Evolutionary conservation across 2,113 vertebrate genomes (phyloP).

Genomic region (Beaufortia kweichowensis): DNA sequence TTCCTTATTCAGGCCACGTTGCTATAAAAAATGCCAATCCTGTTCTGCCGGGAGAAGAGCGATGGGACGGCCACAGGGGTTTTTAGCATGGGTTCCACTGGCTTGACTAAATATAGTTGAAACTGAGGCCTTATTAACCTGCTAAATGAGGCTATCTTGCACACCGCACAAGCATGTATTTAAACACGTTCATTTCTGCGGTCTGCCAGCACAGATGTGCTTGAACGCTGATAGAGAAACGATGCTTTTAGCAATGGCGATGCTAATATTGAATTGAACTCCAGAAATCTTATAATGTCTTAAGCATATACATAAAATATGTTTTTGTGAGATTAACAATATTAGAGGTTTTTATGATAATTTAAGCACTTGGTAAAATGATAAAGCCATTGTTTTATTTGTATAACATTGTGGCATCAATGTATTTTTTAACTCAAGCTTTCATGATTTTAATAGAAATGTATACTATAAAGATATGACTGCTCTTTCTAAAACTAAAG

Average conservation of each 20-base stretch:
- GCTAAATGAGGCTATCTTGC: slow-evolving; percentile 70
- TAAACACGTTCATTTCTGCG: neutral
- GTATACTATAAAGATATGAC: no score
- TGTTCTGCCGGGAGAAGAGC: slow-evolving; percentile 62
- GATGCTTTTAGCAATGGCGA: neutral
- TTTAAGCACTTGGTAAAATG: no score
- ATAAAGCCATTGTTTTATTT: no score
- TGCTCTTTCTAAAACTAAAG: no score
- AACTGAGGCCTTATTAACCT: slow-evolving; percentile 70
- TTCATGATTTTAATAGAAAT: no score
- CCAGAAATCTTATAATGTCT: no score
- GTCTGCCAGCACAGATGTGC: neutral
- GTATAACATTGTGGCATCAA: no score
- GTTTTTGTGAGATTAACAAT: no score
- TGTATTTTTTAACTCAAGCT: no score
- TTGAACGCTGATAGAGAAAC: neutral
- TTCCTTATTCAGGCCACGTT: slow-evolving; percentile 69
- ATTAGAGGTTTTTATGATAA: no score
- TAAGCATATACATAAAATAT: no score
- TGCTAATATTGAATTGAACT: no score
- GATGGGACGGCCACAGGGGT: slow-evolving; percentile 66
- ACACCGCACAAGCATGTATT: slow-evolving; percentile 55
- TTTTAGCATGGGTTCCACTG: slow-evolving; percentile 71
- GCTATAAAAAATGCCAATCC: slow-evolving; percentile 67
- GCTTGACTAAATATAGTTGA: slow-evolving; percentile 71